Evolutionary conservation across 2,888 invertebrate species (phyloP).

Genomic region (Orchestes rusci): DNA sequence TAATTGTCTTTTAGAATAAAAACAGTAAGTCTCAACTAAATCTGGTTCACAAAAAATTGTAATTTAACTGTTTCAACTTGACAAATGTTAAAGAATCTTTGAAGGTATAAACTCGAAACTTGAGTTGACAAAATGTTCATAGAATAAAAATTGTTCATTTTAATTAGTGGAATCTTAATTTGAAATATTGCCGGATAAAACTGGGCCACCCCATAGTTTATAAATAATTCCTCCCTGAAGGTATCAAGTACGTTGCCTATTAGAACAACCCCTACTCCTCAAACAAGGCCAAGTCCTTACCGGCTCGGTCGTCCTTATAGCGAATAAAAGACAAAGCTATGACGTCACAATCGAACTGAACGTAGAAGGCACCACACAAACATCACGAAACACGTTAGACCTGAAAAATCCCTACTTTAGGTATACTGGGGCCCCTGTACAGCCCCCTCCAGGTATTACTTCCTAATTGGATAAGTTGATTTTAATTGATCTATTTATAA

Average conservation of each 20-base stretch:
- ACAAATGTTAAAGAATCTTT: too few relatives aligned
- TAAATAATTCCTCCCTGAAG: too few relatives aligned
- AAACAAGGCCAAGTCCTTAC: slow-evolving; percentile 88
- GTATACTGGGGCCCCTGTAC: slow-evolving; percentile 87
- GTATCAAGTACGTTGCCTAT: slow-evolving; percentile 93
- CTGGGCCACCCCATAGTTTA: too few relatives aligned
- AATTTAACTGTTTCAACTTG: too few relatives aligned
- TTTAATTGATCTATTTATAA: slow-evolving; percentile 3
- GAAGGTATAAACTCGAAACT: too few relatives aligned
- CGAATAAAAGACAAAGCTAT: slow-evolving; percentile 96
- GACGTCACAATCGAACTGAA: slow-evolving; percentile 94
- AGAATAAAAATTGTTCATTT: too few relatives aligned
- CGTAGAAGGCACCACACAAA: slow-evolving; percentile 80
- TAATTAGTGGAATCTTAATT: too few relatives aligned
- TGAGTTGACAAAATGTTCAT: too few relatives aligned
- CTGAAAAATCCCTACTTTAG: slow-evolving; percentile 98
- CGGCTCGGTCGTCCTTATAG: slow-evolving; percentile 79
- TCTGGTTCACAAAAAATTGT: too few relatives aligned
- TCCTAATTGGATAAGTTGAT: not conserved
- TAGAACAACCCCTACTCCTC: slow-evolving; percentile 89
- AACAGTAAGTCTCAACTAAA: too few relatives aligned
- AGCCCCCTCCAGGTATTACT: slow-evolving; percentile 67
- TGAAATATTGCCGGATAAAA: too few relatives aligned
- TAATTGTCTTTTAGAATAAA: too few relatives aligned
- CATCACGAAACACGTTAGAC: slow-evolving; percentile 87